These are phyloP conservation scores for Ecdyonurus torrentis DNA, from an alignment of 2,888 invertebrate species.

Conservation along the genomic window DNA sequence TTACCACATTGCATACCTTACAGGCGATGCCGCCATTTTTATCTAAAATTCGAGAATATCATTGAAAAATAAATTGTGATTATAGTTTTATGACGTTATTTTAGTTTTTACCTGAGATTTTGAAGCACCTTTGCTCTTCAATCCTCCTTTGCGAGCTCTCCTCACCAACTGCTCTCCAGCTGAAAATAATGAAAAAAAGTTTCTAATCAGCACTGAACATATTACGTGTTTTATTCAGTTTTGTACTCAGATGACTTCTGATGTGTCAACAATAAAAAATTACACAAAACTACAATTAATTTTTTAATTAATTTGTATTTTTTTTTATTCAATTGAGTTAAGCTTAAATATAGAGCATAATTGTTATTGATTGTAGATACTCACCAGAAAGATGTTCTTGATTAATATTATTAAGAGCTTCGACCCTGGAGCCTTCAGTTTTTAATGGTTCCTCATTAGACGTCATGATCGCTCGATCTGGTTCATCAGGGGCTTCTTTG, in stretches of 20 bases:
- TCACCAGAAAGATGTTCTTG: conserved; percentile 19
- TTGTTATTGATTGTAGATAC: background rate
- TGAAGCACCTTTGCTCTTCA: background rate
- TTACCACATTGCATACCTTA: too few relatives aligned
- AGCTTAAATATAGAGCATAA: background rate
- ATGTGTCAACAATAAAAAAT: background rate
- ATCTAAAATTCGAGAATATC: too few relatives aligned
- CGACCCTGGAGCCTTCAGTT: conserved; percentile 19
- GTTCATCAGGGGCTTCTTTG: conserved; percentile 22
- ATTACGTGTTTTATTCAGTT: background rate
- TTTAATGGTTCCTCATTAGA: background rate
- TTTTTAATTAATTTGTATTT: background rate
- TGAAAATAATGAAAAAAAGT: background rate
- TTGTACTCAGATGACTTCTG: background rate
- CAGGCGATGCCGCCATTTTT: too few relatives aligned
- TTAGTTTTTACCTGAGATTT: background rate
- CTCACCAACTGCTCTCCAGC: background rate
- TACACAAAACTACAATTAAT: background rate
- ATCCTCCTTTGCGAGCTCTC: background rate
- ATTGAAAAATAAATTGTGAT: too few relatives aligned
- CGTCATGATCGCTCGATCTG: conserved; percentile 13
- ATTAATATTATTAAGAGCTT: conserved; percentile 25
- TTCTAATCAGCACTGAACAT: background rate
- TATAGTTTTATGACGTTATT: too few relatives aligned
- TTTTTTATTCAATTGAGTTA: background rate